Conservation (phyloP, 1,140 invertebrate genomes). For the Tetragonula clypearis region DNA sequence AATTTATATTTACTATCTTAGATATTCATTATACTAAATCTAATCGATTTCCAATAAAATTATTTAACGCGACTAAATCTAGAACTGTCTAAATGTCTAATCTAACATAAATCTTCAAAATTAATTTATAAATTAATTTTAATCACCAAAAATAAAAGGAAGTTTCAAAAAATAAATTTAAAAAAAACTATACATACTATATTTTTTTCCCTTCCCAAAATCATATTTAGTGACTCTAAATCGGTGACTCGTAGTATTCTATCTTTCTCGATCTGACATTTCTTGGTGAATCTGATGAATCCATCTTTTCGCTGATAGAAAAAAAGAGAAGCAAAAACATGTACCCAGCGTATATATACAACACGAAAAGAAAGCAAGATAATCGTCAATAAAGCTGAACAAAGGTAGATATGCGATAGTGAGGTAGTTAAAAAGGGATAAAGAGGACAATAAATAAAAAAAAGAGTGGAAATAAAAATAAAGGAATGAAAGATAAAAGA, state of each 20-base stretch:
- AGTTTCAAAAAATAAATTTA: background rate
- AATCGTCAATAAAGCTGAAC: conserved; percentile 1
- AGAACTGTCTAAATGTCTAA: too few relatives aligned
- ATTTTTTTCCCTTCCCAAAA: background rate
- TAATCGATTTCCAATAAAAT: too few relatives aligned
- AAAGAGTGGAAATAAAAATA: conserved; percentile 1
- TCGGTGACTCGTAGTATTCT: background rate
- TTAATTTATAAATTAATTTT: too few relatives aligned
- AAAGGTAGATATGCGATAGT: background rate
- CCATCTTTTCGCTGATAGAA: background rate
- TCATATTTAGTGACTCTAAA: background rate
- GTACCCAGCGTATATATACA: background rate
- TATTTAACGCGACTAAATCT: too few relatives aligned
- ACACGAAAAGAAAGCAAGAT: conserved; percentile 33
- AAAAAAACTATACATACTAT: background rate
- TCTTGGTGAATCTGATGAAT: background rate
- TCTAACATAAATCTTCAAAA: too few relatives aligned
- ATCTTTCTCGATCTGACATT: background rate
- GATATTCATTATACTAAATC: too few relatives aligned
- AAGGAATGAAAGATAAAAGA: conserved; percentile 39
- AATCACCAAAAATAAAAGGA: background rate
- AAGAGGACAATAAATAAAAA: conserved; percentile 40
- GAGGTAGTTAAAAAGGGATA: background rate
- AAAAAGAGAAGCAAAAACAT: background rate
- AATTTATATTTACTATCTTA: too few relatives aligned